Conservation (phyloP, 2,113 vertebrate genomes). For the Eolophus roseicapilla region DNA sequence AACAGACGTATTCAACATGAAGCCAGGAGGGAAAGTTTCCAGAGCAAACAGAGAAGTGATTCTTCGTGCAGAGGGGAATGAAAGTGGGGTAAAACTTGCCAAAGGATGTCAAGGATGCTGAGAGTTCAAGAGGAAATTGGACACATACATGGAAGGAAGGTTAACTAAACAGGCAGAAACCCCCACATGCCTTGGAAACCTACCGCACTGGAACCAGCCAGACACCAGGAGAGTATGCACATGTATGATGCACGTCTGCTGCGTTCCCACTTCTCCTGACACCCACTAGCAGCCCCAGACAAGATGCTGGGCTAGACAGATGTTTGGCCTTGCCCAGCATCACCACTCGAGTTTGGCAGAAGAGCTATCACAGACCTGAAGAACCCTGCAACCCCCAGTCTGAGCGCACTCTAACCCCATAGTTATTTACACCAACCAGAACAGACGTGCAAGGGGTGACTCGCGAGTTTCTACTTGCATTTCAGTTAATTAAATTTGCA, state of each 20-base stretch:
- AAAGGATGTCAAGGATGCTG: neutral
- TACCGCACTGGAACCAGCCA: neutral
- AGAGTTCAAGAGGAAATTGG: neutral
- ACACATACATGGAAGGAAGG: neutral
- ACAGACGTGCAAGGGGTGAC: neutral
- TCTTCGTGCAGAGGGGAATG: neutral
- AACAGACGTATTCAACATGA: neutral
- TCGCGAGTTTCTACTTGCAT: fast-evolving
- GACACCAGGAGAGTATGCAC: neutral
- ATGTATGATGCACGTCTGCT: neutral
- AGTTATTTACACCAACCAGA: neutral
- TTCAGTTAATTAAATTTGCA: neutral
- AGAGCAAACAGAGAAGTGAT: neutral
- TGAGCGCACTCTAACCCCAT: neutral
- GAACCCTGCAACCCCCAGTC: neutral
- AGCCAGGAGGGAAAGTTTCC: neutral
- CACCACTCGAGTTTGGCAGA: fast-evolving
- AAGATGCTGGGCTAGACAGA: neutral
- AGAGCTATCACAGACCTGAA: neutral
- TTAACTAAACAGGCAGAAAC: neutral
- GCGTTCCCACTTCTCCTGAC: neutral
- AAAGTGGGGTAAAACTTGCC: neutral
- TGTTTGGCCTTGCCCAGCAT: neutral
- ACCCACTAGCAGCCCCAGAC: neutral
- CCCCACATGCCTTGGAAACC: neutral